These are phyloP conservation scores for Pachliopta kotzebuea DNA, from an alignment of 2,888 invertebrate species.

Conservation along the genomic window DNA sequence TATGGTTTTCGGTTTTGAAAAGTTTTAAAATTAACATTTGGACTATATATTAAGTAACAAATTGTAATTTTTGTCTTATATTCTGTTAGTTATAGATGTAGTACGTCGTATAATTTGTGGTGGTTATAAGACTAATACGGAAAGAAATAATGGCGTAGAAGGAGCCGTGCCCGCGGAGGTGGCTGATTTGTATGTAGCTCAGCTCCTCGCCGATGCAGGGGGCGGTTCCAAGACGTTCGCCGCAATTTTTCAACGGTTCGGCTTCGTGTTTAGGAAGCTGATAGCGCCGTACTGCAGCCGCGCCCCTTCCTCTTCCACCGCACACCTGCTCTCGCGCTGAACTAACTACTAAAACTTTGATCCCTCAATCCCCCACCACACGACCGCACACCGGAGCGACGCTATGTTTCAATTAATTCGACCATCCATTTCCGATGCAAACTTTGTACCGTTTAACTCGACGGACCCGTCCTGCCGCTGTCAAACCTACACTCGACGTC, in stretches of 20 bases:
- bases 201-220: constrained; percentile 56
- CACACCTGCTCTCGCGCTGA: constrained; percentile 61
- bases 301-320: constrained; percentile 37
- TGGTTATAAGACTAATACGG: constrained; percentile 30
- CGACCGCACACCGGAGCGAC: constrained; percentile 66
- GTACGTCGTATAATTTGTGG: constrained; percentile 19
- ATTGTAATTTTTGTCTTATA: background rate
- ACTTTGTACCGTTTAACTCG: constrained; percentile 61
- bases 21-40: background rate
- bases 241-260: constrained; percentile 76
- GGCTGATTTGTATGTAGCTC: constrained; percentile 72
- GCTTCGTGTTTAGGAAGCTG: constrained; percentile 68
- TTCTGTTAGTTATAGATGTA: background rate
- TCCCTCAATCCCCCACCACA: constrained; percentile 62
- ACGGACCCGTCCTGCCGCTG: constrained; percentile 46
- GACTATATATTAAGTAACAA: background rate
- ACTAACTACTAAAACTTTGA: constrained; percentile 73
- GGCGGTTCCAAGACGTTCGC: constrained; percentile 68
- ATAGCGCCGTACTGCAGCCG: constrained; percentile 52
- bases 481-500: constrained; percentile 43
- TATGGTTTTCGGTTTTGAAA: background rate
- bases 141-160: constrained; percentile 17
- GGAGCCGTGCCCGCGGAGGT: constrained; percentile 40
- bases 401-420: constrained; percentile 78
- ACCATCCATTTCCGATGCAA: constrained; percentile 66